Evolutionary conservation across 2,888 invertebrate species (phyloP).

Genomic region (Onthophagus sagittarius): DNA sequence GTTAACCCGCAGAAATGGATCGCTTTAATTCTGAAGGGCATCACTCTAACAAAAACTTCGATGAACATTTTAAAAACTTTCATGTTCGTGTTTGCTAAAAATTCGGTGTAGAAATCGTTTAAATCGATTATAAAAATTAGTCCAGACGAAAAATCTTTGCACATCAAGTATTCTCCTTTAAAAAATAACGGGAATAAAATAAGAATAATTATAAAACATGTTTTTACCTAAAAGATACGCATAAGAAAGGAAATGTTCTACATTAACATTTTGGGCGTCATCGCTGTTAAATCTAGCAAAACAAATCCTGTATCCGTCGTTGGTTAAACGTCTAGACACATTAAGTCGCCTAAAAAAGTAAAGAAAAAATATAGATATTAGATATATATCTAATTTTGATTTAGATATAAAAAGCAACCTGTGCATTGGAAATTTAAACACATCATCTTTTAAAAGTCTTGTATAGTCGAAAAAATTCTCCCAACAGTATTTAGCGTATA

Average conservation of each 20-base stretch:
- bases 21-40: neutral
- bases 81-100: neutral
- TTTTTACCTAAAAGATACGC: neutral
- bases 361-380: no score
- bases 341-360: neutral
- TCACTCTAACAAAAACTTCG: neutral
- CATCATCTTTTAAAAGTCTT: neutral
- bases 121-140: neutral
- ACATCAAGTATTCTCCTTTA: neutral
- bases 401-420: neutral
- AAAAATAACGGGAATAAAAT: no score
- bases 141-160: neutral
- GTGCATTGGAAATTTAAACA: neutral
- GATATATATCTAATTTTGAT: no score
- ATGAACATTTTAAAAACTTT: neutral
- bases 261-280: neutral
- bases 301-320: neutral
- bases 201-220: no score
- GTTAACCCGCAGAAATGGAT: neutral
- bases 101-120: neutral
- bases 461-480: neutral
- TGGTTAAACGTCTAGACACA: neutral
- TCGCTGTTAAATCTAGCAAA: neutral
- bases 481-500: neutral
- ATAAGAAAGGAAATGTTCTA: neutral